Conservation (phyloP, 2,888 invertebrate genomes). For the Agrochola lychnidis region DNA sequence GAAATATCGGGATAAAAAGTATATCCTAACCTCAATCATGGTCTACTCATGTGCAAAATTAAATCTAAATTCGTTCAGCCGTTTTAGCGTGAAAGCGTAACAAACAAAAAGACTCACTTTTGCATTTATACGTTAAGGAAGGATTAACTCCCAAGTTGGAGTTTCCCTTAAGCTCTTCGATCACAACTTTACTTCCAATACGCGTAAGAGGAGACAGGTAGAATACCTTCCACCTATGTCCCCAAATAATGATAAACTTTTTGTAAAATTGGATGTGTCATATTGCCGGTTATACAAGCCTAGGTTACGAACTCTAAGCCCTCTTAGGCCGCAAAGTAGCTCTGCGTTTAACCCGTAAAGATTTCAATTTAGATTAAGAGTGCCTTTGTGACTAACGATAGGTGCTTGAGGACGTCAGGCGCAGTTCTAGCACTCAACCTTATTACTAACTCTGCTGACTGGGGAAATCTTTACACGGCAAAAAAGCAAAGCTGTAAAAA, state of each 20-base stretch:
- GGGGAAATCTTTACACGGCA: not conserved
- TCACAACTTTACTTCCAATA: too few species aligned
- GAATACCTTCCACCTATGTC: too few species aligned
- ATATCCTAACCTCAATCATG: too few species aligned
- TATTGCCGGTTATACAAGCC: not conserved
- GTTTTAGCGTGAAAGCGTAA: too few species aligned
- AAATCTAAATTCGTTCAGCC: too few species aligned
- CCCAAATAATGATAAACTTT: not conserved
- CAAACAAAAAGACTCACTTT: too few species aligned
- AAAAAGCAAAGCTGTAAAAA: not conserved
- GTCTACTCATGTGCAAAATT: too few species aligned
- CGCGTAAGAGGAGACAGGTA: too few species aligned
- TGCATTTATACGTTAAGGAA: too few species aligned
- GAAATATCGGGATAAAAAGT: too few species aligned
- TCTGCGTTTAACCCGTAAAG: conserved; percentile 16
- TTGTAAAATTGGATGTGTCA: not conserved
- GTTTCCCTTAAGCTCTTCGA: too few species aligned
- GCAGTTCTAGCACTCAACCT: conserved; percentile 1
- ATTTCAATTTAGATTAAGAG: conserved; percentile 37
- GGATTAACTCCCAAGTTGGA: too few species aligned
- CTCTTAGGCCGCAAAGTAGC: not conserved
- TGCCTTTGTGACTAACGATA: conserved; percentile 19
- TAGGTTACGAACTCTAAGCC: not conserved
- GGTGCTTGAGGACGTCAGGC: conserved; percentile 17
- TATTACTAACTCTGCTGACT: conserved; percentile 1